Evolutionary conservation across 2,888 invertebrate species (phyloP).

Genomic region (Lucinisca nassula): DNA sequence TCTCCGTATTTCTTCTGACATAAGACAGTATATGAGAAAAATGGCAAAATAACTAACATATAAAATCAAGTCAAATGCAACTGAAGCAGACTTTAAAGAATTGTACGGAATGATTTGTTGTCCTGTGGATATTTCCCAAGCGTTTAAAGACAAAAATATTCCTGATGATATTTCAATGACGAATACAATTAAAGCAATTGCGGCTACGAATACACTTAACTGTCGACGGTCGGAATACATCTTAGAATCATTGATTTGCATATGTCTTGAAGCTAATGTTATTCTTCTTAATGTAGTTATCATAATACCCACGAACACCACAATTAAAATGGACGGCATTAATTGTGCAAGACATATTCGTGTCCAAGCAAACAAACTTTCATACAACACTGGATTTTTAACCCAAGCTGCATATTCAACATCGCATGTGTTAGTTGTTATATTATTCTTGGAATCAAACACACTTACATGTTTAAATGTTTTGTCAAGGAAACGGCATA

Average conservation of each 20-base stretch:
- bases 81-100: neutral
- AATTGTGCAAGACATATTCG: neutral
- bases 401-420: neutral
- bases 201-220: neutral
- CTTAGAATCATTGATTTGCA: neutral
- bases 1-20: neutral
- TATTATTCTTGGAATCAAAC: neutral
- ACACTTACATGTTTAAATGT: neutral
- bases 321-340: neutral
- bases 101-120: neutral
- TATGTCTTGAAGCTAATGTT: neutral
- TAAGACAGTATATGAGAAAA: neutral
- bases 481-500: conserved; percentile 1
- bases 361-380: neutral
- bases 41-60: conserved; percentile 11
- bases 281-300: neutral
- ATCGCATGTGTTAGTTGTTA: neutral
- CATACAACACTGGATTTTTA: neutral
- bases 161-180: neutral
- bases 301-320: neutral
- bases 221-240: neutral
- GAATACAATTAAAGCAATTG: neutral
- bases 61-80: conserved; percentile 2
- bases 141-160: neutral
- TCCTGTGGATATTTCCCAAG: neutral